Percentiles rank a stretch among this genome's conserved stretches.
These are phyloP conservation scores for Polypedilum vanderplanki DNA, from an alignment of 1,140 invertebrate genomes.

Conservation along the genomic window DNA sequence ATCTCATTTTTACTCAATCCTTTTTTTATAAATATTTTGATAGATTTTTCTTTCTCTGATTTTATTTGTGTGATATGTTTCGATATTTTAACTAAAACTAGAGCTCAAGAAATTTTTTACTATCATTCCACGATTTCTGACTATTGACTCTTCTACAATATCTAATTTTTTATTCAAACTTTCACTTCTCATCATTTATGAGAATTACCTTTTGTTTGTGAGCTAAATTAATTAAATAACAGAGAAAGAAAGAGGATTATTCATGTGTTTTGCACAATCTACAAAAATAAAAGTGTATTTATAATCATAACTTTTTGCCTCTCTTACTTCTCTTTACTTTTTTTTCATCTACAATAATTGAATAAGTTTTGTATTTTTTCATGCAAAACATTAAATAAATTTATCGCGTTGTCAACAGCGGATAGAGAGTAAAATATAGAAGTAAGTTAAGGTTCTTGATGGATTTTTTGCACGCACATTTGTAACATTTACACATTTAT, in stretches of 20 bases:
- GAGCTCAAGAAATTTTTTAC: too few species aligned
- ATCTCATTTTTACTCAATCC: neutral
- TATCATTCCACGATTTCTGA: too few species aligned
- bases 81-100: neutral
- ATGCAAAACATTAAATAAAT: neutral
- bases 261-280: too few species aligned
- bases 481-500: conserved; percentile 14
- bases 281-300: too few species aligned
- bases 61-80: neutral
- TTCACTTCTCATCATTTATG: too few species aligned
- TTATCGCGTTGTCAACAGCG: neutral
- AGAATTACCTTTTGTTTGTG: too few species aligned
- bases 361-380: neutral
- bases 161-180: too few species aligned
- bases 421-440: neutral
- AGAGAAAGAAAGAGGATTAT: too few species aligned
- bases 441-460: neutral
- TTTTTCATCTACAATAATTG: neutral
- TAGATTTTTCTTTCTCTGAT: neutral
- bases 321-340: too few species aligned
- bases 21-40: neutral
- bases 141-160: too few species aligned
- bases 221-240: too few species aligned
- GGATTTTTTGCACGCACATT: conserved; percentile 14
- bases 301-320: too few species aligned